phyloP scores from a whole-genome alignment of 53 echinoderm and acorn worm genomes.

The Temnopleurus reevesii region DNA sequence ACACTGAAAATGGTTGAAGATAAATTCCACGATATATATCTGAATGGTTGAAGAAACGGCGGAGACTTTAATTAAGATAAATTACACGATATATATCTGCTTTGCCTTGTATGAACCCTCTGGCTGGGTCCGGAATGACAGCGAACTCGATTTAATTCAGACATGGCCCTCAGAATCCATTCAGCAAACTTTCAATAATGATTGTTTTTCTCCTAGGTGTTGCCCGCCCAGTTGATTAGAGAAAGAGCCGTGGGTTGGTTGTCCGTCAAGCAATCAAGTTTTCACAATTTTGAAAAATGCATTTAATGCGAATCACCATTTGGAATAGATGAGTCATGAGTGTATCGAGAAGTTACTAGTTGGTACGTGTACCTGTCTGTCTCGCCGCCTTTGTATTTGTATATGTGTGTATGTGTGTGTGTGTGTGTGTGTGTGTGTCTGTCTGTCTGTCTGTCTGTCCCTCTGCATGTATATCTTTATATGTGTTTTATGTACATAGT shows the following conservation, averaged over 20 bases:
- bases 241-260: background rate
- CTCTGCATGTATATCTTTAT: background rate
- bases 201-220: constrained; percentile 19
- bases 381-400: background rate
- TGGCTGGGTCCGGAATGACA: background rate
- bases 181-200: constrained; percentile 15
- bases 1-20: no score
- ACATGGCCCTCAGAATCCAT: background rate
- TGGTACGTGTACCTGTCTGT: background rate
- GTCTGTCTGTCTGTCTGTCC: background rate
- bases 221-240: constrained; percentile 24
- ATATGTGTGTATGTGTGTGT: background rate
- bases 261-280: background rate
- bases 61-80: constrained; percentile 9
- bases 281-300: background rate
- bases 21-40: no score
- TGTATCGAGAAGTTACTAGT: background rate
- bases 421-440: background rate
- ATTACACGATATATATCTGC: background rate
- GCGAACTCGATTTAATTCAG: background rate
- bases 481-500: background rate
- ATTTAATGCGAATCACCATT: background rate
- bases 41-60: background rate
- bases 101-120: background rate
- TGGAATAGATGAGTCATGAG: background rate